These are phyloP conservation scores for Clarias fuscus DNA, from an alignment of 2,797 vertebrate species.

Conservation along the genomic window DNA sequence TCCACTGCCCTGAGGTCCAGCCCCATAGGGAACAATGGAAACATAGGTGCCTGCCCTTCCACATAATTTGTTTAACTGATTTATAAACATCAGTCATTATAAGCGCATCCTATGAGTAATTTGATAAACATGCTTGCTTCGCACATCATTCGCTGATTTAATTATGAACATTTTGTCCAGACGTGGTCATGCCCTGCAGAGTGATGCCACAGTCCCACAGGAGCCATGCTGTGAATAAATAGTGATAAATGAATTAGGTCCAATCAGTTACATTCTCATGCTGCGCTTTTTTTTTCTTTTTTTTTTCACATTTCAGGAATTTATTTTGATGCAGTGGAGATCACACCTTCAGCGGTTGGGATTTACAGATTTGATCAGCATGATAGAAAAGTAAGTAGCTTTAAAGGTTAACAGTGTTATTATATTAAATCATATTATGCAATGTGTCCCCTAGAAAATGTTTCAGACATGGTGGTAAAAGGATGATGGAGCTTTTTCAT, in stretches of 20 bases:
- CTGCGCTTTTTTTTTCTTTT: constrained; percentile 20
- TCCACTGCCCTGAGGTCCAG: constrained; percentile 78
- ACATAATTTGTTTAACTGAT: background rate
- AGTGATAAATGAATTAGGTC: constrained; percentile 9
- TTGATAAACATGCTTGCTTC: constrained; percentile 29
- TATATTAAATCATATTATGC: background rate
- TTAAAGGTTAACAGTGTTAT: background rate
- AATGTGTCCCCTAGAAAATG: no score
- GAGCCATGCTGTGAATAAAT: constrained; percentile 27
- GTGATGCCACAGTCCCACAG: constrained; percentile 20
- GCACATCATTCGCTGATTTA: constrained; percentile 22
- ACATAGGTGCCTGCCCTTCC: constrained; percentile 76
- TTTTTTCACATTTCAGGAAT: constrained; percentile 76
- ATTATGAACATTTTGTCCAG: constrained; percentile 16
- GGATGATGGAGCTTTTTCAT: no score
- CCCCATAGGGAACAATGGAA: constrained; percentile 82
- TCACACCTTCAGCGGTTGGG: constrained; percentile 84
- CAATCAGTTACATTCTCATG: constrained; percentile 14
- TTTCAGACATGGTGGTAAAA: no score
- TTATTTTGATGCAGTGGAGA: constrained; percentile 94
- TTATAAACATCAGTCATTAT: constrained; percentile 18
- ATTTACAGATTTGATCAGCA: constrained; percentile 80
- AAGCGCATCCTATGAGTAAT: constrained; percentile 10
- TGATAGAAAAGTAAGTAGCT: constrained; percentile 71
- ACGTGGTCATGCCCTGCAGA: constrained; percentile 14